Percentiles rank a stretch among this genome's conserved stretches.
Conservation (phyloP, 2,113 vertebrate species). For the Petroica traversi region DNA sequence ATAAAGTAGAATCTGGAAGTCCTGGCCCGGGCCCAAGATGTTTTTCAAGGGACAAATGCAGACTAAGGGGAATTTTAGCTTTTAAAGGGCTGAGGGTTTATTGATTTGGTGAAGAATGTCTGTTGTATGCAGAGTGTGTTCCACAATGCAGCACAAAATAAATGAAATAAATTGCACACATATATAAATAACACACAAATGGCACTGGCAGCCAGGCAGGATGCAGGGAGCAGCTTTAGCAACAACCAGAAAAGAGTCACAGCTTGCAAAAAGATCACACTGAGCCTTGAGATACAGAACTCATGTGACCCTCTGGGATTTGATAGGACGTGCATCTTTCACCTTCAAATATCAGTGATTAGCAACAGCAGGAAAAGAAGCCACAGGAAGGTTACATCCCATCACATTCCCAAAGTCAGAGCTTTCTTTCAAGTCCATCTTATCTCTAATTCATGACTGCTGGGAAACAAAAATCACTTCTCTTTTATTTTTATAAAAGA, state of each 20-base stretch:
- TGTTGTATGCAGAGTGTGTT: background rate
- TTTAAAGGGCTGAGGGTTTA: background rate
- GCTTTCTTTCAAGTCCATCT: background rate
- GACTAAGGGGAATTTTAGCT: background rate
- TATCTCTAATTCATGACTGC: background rate
- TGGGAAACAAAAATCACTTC: background rate
- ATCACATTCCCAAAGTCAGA: background rate
- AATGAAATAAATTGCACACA: too few relatives aligned
- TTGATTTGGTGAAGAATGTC: background rate
- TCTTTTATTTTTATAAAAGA: too few relatives aligned
- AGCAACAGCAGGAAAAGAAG: background rate
- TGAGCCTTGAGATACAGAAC: background rate
- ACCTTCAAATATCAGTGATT: slow-evolving; percentile 3
- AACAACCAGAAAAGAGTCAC: background rate
- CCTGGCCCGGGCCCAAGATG: background rate
- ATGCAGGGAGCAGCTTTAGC: background rate
- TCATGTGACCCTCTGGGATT: background rate
- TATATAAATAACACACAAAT: background rate
- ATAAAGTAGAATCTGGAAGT: background rate
- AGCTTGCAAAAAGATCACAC: background rate
- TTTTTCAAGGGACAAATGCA: background rate
- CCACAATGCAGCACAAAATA: background rate
- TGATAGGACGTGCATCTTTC: background rate
- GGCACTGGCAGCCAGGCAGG: background rate
- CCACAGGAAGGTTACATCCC: background rate